phyloP scores from a whole-genome alignment of 1,140 invertebrate genomes.

The Drosophila punjabiensis region DNA sequence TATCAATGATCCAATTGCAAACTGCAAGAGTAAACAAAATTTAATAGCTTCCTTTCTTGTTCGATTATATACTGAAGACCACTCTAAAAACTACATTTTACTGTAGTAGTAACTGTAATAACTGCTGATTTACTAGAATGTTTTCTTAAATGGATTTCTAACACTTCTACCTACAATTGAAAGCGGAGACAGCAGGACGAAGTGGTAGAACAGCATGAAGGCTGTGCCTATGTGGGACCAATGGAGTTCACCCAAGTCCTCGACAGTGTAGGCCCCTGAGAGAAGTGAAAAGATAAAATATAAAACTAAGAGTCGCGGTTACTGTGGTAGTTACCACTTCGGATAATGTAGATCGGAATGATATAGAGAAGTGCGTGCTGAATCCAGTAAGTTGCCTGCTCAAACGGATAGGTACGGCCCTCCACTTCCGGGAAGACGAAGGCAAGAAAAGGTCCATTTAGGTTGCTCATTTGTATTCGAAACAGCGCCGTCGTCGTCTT shows the following conservation, averaged over 20 bases:
- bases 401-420: slow-evolving; percentile 95
- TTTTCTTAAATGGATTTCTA: not conserved
- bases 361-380: slow-evolving; percentile 97
- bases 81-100: too few relatives aligned
- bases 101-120: too few relatives aligned
- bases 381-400: slow-evolving; percentile 96
- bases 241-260: slow-evolving; percentile 92
- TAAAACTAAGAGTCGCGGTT: not conserved
- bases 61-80: too few relatives aligned
- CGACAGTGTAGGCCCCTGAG: slow-evolving; percentile 94
- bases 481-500: slow-evolving; percentile 92
- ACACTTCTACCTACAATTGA: slow-evolving; percentile 90
- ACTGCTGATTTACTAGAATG: not conserved
- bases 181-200: slow-evolving; percentile 92
- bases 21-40: too few relatives aligned
- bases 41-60: not conserved
- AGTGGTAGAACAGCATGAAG: slow-evolving; percentile 94
- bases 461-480: slow-evolving; percentile 94
- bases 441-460: slow-evolving; percentile 96
- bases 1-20: too few relatives aligned
- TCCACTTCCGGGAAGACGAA: slow-evolving; percentile 96
- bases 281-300: slow-evolving; percentile 33
- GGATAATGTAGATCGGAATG: slow-evolving; percentile 95
- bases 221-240: slow-evolving; percentile 94
- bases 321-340: slow-evolving; percentile 89